Conservation (phyloP, 2,113 vertebrate species). For the Arvicanthis niloticus region DNA sequence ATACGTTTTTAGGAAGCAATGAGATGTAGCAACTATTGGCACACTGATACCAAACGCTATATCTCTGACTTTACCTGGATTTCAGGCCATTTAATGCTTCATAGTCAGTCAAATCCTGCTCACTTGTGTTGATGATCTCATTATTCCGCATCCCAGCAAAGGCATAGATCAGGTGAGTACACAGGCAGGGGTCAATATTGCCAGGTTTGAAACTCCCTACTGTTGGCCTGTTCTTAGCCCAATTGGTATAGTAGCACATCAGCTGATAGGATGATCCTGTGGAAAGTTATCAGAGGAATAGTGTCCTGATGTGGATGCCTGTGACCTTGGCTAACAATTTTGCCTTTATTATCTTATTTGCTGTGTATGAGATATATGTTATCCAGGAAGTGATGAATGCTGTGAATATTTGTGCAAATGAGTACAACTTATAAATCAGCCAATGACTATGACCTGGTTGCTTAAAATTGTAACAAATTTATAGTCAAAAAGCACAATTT, state of each 20-base stretch:
- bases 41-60: neutral
- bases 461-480: neutral
- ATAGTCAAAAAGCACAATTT: neutral
- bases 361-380: neutral
- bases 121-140: conserved; percentile 85
- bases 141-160: conserved; percentile 92
- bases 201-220: conserved; percentile 87
- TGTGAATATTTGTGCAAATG: conserved; percentile 76
- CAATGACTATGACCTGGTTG: neutral
- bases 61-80: conserved; percentile 64
- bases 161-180: conserved; percentile 91
- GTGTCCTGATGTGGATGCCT: neutral
- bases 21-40: neutral
- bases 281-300: neutral
- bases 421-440: conserved; percentile 31
- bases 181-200: conserved; percentile 89
- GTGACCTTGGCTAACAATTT: neutral
- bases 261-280: conserved; percentile 89
- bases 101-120: conserved; percentile 89
- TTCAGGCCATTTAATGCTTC: conserved; percentile 90
- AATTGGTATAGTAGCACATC: conserved; percentile 94
- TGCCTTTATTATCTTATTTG: neutral
- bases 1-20: neutral
- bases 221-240: conserved; percentile 92
- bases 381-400: neutral